Evolutionary conservation across 2,888 invertebrate species (phyloP).

Genomic region (Sminthurinus aureus): DNA sequence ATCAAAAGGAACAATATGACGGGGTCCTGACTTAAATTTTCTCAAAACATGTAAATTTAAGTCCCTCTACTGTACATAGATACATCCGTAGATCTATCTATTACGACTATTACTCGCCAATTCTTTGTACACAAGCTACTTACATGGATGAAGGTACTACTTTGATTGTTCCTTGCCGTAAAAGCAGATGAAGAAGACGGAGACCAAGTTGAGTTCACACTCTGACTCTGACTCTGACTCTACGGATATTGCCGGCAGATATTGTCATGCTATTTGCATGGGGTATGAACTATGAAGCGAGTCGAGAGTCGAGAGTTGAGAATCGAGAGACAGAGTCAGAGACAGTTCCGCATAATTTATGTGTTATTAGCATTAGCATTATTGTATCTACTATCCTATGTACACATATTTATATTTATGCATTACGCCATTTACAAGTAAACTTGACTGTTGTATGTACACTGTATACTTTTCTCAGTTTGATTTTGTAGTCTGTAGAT

Average conservation of each 20-base stretch:
- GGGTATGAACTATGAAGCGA: conserved; percentile 3
- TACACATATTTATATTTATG: neutral
- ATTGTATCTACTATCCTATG: neutral
- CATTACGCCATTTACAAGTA: conserved; percentile 13
- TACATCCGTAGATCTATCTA: too few relatives aligned
- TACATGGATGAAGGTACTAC: too few relatives aligned
- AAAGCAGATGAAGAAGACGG: neutral
- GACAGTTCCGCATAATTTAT: conserved; percentile 8
- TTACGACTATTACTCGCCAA: too few relatives aligned
- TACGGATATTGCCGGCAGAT: neutral
- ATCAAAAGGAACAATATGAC: too few relatives aligned
- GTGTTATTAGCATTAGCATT: conserved; percentile 15
- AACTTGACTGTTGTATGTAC: neutral
- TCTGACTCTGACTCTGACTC: neutral
- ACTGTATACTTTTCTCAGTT: neutral
- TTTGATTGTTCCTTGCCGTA: neutral
- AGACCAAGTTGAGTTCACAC: neutral
- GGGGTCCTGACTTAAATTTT: too few relatives aligned
- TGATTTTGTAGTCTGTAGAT: neutral
- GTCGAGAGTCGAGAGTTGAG: neutral
- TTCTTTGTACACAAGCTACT: too few relatives aligned
- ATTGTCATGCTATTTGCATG: conserved; percentile 13
- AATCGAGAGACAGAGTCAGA: neutral
- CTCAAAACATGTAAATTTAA: too few relatives aligned
- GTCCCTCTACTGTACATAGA: too few relatives aligned